Evolutionary conservation across 2,888 invertebrate species (phyloP), one percentile per base, ranked within the genome.

Genomic region (Cecidostiba fungosa): DNA sequence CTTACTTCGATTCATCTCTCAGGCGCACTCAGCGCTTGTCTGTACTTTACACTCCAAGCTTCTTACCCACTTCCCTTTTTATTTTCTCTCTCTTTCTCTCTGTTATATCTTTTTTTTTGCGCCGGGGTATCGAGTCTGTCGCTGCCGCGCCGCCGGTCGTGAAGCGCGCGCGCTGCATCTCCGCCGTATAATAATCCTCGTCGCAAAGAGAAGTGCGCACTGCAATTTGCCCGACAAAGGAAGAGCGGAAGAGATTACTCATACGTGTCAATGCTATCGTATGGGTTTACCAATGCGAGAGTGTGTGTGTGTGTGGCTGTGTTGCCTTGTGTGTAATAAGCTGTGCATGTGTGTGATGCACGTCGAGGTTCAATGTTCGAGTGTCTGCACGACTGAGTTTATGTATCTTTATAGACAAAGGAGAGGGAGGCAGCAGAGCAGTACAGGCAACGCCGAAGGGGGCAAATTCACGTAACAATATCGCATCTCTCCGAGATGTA

Each of bases 401-500:
- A 39, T 73, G 39, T 43, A 73, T 43, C 14, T 62, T 23, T 59
- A 62, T 62, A 77, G 36, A 77, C 74, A 74, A 74, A 50, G 74
- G 77, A 59, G 69, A 70, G 74, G 36, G 76, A 84, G 80, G 32
- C 73, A 26, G 14, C 16, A 39, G 85, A 76, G 39, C 39, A 10
- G 12, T 43, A 12, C 1, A 23, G 14, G 39, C 39, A 73, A 3
- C 43, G 72, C 72, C 72, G 23, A 23, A 62, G 77, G 62, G 81
- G 73, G 73, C 54, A 73, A 81, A 73, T 81, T 73, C 81, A 73
- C 88, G 82, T 88, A 89, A 90, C 89, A 90, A 89, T 89, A 89
- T 89, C 89, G 87, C 88, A 89, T 89, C 87, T 88, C 86, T 81
- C 86, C 74, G 87, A 43, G 10, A 87, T 73, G 86, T 87, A 89